Base-by-base conservation (phyloP, 2,797 vertebrate genomes). In the Poecilia velifera region DNA sequence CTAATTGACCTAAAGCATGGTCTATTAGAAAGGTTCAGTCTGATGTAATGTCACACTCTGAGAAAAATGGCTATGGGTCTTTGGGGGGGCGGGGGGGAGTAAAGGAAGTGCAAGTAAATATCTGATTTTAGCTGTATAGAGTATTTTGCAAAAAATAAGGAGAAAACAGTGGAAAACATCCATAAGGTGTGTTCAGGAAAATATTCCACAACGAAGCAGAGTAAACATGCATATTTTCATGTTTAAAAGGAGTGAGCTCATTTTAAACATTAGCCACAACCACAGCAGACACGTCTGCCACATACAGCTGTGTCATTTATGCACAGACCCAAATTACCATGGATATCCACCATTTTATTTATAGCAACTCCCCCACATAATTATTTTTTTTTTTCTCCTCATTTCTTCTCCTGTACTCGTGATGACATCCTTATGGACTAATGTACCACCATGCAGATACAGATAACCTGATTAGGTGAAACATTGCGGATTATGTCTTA, bases 381-480 rank as follows among this genome's bases (percentile, higher is more conserved):
- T 53, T 79, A 53, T 49, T 49, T 51, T 51, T 7, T 49, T 51
- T 51, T 7, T 7, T 7, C 34, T 34, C 41, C 74, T 80, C 66
- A 36, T n/a, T 78, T 78, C 16, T 78, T 64, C 49, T 64, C 62
- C 41, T 76, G 76, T 25, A 28, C 10, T 5, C 70, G 28, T 22
- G 18, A 59, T 78, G 77, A 80, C 72, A 74, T 77, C 86, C 76
- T 81, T 53, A 64, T 72, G 34, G 10, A 68, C 79, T 81, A 76
- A 84, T 55, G 74, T 45, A 46, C 43, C 16, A 13, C 59, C 43
- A 13, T 39, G 6, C 39, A 81, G 55, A 79, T 31, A 73, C 53
- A 76, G 81, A 85, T 78, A 62, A 31, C 71, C 43, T 81, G 76
- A 83, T 80, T 86, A 85, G 36, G 68, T 64, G n/a, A 45, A 31